Evolutionary conservation across 2,797 vertebrate species (phyloP), one percentile per base, ranked within the genome.

Genomic region (Poeciliopsis gracilis): DNA sequence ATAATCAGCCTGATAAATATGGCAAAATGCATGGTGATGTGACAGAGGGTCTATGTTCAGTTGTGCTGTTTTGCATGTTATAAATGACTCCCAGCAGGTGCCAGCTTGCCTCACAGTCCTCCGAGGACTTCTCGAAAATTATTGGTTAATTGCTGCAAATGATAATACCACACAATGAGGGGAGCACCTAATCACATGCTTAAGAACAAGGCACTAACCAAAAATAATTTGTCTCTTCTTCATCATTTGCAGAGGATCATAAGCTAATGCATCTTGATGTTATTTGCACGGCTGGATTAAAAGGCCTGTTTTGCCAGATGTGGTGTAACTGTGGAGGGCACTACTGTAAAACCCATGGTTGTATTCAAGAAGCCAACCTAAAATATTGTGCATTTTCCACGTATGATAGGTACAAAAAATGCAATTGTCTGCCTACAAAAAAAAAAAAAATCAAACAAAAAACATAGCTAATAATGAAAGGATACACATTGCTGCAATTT

Each of bases 61-160:
- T 30, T 63, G 30, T 28, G 18, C 30, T 18, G 30, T 36, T 36
- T 63, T 63, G 59, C 30, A 36, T 63, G 30, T 63, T 36, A 36
- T 20, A 63, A 78, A 89, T 84, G 87, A 79, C 79, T 86, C 70
- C 25, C 79, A 86, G 88, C 87, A 90, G 89, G 91, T 77, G 80
- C 83, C 80, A 76, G 80, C 81, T 89, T 75, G 82, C 75, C 84
- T 81, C 3, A 0, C 76, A n/a, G 73, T 84, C 86, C 73, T 84
- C 12, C 53, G 74, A 76, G 88, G 61, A 77, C 80, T 81, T 86
- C 73, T 87, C 84, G 86, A 83, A 86, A 91, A 93, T 87, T 81
- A 51, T 51, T 70, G 33, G 79, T 79, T 92, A 91, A 94, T 92
- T 92, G 81, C 82, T 18, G 55, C 83, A 88, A 82, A 89, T 92